These are phyloP conservation scores for Cryptoprocta ferox DNA, from an alignment of 2,797 vertebrate species.

Conservation along the genomic window DNA sequence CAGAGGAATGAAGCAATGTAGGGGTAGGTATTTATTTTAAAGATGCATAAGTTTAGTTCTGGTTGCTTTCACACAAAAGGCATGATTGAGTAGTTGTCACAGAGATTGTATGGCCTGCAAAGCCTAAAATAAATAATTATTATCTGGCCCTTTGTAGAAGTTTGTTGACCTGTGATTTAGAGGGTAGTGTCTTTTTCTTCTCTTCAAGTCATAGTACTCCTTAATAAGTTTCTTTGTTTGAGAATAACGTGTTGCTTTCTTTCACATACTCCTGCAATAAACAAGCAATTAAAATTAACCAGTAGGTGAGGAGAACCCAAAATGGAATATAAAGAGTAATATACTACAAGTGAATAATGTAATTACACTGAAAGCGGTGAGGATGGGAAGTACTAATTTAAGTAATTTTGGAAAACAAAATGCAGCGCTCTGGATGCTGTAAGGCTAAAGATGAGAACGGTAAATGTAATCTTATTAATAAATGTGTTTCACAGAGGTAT, in stretches of 20 bases:
- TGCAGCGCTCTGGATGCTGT: background rate
- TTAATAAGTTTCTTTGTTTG: background rate
- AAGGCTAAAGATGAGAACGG: background rate
- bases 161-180: background rate
- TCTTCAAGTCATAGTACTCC: background rate
- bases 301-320: background rate
- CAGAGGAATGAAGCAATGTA: background rate
- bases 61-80: background rate
- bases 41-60: background rate
- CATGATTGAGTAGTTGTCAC: background rate
- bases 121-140: background rate
- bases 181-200: background rate
- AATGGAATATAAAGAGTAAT: background rate
- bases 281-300: background rate
- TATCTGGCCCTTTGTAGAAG: background rate
- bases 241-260: background rate
- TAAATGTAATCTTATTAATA: constrained; percentile 24
- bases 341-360: background rate
- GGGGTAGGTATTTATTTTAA: background rate
- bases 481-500: background rate
- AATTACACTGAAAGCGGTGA: background rate
- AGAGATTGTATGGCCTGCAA: background rate
- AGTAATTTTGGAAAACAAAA: background rate
- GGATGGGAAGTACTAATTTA: background rate
- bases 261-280: background rate